phyloP scores from a whole-genome alignment of 53 echinoderm and acorn worm species.

The Glandiceps talaboti region DNA sequence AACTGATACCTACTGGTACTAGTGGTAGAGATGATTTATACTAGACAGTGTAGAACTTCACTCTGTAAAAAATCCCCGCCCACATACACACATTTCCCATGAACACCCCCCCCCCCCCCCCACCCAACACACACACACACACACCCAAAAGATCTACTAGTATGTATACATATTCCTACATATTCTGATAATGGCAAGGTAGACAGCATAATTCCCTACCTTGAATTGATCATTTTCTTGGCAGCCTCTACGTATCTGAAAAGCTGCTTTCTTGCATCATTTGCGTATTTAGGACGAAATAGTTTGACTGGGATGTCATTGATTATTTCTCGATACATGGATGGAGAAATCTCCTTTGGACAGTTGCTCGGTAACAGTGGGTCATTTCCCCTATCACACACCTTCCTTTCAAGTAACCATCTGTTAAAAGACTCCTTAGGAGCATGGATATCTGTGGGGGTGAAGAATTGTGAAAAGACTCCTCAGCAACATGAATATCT shows the following conservation, averaged over 20 bases:
- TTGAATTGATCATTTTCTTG: constrained; percentile 78
- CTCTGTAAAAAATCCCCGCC: too few relatives aligned
- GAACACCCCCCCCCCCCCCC: too few relatives aligned
- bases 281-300: constrained; percentile 61
- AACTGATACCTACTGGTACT: too few relatives aligned
- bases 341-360: constrained; percentile 47
- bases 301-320: constrained; percentile 97
- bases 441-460: constrained; percentile 69
- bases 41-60: too few relatives aligned
- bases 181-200: too few relatives aligned
- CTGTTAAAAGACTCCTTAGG: constrained; percentile 93
- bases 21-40: too few relatives aligned
- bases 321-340: constrained; percentile 95
- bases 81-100: too few relatives aligned
- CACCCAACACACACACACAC: too few relatives aligned
- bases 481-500: too few relatives aligned
- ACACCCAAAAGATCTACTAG: too few relatives aligned
- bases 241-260: constrained; percentile 86
- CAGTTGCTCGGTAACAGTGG: constrained; percentile 91
- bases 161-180: too few relatives aligned
- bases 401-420: constrained; percentile 85
- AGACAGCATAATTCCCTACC: too few relatives aligned
- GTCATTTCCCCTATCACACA: constrained; percentile 77
- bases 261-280: constrained; percentile 61
- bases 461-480: not conserved